Base-by-base conservation (phyloP, 1,140 invertebrate species). In the Apis mellifera region DNA sequence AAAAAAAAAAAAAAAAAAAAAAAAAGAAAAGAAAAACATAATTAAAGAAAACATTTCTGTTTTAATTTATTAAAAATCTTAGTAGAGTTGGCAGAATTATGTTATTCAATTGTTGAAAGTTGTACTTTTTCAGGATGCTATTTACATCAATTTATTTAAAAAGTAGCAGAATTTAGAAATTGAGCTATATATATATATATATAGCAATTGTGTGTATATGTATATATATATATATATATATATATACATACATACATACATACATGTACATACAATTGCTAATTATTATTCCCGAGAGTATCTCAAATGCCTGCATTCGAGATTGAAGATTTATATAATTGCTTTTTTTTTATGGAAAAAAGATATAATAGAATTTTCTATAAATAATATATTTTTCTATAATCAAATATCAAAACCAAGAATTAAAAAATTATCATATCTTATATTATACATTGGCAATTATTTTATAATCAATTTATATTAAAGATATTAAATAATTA, bases 241-340 rank as follows among this genome's bases (percentile, higher is more conserved):
- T 42, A 26, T 1, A 26, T 26, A 26, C 26, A 26, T 26, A 1
- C 26, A 26, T 26, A 1, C 4, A 42, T 42, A 42, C 3, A 42
- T 42, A 42, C 5, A 42, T 7, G 7, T 42, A 42, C 32, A 42
- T 0, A 42, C 11, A 65, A 80, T 23, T 48, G 9, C 8, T 50
- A 65, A 55, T 55, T 57, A 57, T 66, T 64, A 66, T 19, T 7
- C 3, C 23, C 17, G 66, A 50, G 13, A 59, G 23, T 23, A 60
- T 83, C 79, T 75, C 73, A 72, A 59, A 88, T 83, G 83, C 86
- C 86, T 87, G 86, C 86, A 88, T 87, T 32, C 64, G 74, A 85
- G 78, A 87, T 17, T 17, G 23, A 17, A 32, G 68, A 23, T 42
- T 42, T 57, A 26, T 62, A 50, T 19, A 48, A 64, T 23, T n/a